Conservation (phyloP, 1,140 invertebrate species). For the Ceratitis capitata region DNA sequence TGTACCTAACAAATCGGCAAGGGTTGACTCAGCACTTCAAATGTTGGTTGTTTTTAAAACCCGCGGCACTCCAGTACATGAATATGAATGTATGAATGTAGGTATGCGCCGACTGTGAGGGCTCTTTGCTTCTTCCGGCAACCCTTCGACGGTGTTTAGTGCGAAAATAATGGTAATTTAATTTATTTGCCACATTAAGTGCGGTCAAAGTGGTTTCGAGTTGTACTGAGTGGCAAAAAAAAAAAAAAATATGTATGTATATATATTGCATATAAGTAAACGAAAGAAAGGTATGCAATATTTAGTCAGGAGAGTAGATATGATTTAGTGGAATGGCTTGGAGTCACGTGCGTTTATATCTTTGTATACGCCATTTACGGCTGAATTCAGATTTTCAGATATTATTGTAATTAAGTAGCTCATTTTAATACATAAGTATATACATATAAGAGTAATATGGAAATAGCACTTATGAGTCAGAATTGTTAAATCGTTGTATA, state of each 20-base stretch:
- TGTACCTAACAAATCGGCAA: neutral
- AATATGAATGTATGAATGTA: no score
- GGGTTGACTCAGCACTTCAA: neutral
- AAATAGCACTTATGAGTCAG: neutral
- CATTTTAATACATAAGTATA: neutral
- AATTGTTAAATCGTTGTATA: neutral
- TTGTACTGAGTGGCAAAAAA: slow-evolving; percentile 10
- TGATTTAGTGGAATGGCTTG: neutral
- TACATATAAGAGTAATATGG: neutral
- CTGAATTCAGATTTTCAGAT: neutral
- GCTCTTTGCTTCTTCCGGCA: neutral
- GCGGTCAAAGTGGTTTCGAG: slow-evolving; percentile 19
- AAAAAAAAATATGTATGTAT: neutral
- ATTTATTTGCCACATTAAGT: slow-evolving; percentile 25
- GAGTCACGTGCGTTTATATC: neutral
- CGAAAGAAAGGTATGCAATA: no score
- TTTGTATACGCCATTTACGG: neutral
- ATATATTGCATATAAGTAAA: neutral
- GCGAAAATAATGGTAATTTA: slow-evolving; percentile 31
- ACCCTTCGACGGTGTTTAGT: neutral
- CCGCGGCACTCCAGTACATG: neutral
- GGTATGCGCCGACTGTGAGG: neutral
- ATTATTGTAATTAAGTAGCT: neutral
- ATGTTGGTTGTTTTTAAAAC: neutral
- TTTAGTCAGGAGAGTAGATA: neutral